Base-by-base conservation (phyloP, 2,113 vertebrate species). In the Mus pahari region DNA sequence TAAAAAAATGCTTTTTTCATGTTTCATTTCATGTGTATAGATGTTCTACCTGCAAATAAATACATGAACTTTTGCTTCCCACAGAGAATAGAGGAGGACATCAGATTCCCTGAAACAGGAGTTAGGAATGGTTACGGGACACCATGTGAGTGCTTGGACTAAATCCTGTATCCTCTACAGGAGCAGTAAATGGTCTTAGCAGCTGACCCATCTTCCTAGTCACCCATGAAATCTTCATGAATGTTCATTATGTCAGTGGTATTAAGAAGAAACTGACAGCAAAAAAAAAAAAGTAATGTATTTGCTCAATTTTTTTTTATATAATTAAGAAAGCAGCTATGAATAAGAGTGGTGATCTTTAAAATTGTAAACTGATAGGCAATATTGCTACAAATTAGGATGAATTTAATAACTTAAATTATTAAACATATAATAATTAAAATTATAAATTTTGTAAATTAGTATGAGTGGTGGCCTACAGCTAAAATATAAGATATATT, bases 191-290 rank as follows among this genome's bases (percentile, higher is more conserved):
- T 26, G 55, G 79, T 60, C n/a, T 82, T 39, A 60, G 22, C 36
- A 60, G 22, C 12, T 60, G n/a, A 13, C 8, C n/a, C 79, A 82
- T 60, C 55, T 82, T 13, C 39, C 1, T 60, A 82, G 36, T 55
- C 22, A 7, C 91, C 94, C 86, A 94, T 87, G 89, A 94, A 98
- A 97, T 94, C 96, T 95, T 60, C 92, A 62, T 89, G 90, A 82
- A 96, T 45, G 13, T 90, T 98, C 77, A 83, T 97, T 93, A 78
- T 97, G 86, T 89, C 82, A 90, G 77, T 89, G 87, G 68, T 82
- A 93, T 87, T 88, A 96, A 88, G 90, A 95, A 98, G 58, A 26
- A 96, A 92, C 36, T 74, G 68, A 83, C 86, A 5, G 9, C 11
- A 39, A 28, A 68, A n/a, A 39, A 28, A 68, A n/a, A 92, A 88